Evolutionary conservation across 2,797 vertebrate genomes (phyloP).

Genomic region (Morus bassanus): DNA sequence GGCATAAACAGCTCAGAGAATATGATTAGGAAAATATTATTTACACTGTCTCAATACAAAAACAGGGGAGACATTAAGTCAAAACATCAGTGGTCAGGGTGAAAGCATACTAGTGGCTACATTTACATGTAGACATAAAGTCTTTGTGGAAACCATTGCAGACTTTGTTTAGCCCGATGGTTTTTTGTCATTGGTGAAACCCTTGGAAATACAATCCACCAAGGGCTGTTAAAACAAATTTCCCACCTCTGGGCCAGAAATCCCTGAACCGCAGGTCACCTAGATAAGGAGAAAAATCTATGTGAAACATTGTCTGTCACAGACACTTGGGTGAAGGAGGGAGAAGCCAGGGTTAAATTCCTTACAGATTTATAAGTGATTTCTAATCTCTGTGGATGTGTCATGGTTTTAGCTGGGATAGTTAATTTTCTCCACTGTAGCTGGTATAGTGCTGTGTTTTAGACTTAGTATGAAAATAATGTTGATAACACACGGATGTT

Average conservation of each 20-base stretch:
- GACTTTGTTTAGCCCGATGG: accelerated
- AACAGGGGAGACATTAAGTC: not conserved
- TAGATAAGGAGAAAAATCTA: not conserved
- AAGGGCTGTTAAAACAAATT: not conserved
- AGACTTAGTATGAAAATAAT: no score
- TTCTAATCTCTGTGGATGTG: not conserved
- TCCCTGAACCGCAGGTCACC: not conserved
- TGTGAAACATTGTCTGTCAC: not conserved
- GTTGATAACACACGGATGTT: no score
- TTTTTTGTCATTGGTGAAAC: not conserved
- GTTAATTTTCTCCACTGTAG: no score
- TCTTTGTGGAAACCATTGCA: not conserved
- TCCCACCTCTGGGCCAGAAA: not conserved
- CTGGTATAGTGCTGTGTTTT: no score
- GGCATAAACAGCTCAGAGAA: not conserved
- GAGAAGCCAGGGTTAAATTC: not conserved
- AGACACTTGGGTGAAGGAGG: not conserved
- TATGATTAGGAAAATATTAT: not conserved
- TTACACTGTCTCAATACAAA: not conserved
- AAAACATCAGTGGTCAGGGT: not conserved
- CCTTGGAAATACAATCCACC: not conserved
- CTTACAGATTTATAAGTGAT: not conserved
- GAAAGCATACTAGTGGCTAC: accelerated
- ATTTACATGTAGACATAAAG: not conserved
- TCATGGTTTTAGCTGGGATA: no score